These are phyloP conservation scores for Balaenoptera acutorostrata DNA, from an alignment of 2,113 vertebrate genomes.

Conservation along the genomic window DNA sequence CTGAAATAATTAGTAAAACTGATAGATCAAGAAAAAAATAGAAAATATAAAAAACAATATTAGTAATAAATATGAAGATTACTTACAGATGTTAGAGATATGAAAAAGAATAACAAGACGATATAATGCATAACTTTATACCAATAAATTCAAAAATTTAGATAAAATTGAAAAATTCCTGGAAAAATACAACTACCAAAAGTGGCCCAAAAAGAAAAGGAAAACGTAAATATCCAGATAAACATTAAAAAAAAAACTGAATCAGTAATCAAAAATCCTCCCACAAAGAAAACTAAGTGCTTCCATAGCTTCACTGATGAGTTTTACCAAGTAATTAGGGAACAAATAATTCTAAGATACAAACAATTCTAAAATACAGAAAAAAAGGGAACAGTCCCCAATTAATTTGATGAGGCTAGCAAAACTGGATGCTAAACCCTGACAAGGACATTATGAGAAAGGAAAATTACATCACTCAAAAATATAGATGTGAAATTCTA, in stretches of 20 bases:
- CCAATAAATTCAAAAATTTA: not conserved
- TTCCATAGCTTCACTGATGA: not conserved
- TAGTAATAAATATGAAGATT: not conserved
- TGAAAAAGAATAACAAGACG: not conserved
- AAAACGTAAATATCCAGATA: not conserved
- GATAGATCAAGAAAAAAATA: not conserved
- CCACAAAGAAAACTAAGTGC: not conserved
- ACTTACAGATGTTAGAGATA: not conserved
- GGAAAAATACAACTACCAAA: not conserved
- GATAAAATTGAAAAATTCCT: not conserved
- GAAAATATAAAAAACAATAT: not conserved
- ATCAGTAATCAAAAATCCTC: not conserved
- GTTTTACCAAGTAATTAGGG: not conserved
- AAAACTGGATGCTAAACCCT: not conserved
- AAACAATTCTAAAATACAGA: not conserved
- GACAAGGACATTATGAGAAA: not conserved
- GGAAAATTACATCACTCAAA: not conserved
- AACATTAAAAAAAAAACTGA: not conserved
- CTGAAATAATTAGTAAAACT: constrained; percentile 18
- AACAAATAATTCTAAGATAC: not conserved
- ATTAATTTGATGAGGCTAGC: not conserved
- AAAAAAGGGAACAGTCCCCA: not conserved
- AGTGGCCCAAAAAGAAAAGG: not conserved
- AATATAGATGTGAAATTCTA: constrained; percentile 9
- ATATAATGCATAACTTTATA: not conserved